These are phyloP conservation scores for Semicossyphus pulcher DNA, from an alignment of 2,113 vertebrate genomes.

Conservation along the genomic window DNA sequence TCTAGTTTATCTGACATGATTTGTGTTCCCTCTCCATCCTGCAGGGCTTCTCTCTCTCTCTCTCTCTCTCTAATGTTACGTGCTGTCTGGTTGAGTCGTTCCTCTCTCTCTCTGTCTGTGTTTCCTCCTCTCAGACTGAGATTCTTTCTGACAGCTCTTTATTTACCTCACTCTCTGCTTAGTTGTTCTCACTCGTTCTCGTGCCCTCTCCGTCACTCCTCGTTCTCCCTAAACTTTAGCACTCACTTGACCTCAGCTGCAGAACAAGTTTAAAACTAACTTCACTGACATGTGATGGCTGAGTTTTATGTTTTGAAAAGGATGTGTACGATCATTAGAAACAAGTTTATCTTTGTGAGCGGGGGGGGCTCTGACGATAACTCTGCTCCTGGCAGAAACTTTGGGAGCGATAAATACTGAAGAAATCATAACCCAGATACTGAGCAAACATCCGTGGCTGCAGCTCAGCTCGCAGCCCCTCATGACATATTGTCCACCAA, in stretches of 20 bases:
- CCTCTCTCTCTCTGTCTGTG: neutral
- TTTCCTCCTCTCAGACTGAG: conserved; percentile 8
- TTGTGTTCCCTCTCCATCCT: neutral
- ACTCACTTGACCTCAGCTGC: conserved; percentile 8
- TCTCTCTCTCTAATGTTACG: neutral
- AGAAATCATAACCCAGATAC: too few relatives aligned
- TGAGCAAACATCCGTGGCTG: too few relatives aligned
- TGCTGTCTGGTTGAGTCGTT: neutral
- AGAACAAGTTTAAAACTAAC: conserved; percentile 8
- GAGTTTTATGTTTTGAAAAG: neutral
- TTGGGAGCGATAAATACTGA: too few relatives aligned
- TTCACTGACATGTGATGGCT: neutral
- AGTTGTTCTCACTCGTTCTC: conserved; percentile 1
- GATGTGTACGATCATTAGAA: too few relatives aligned
- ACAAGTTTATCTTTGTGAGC: too few relatives aligned
- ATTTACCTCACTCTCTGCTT: conserved; percentile 35
- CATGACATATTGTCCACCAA: too few relatives aligned
- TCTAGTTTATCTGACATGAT: conserved; percentile 3
- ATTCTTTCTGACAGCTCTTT: conserved; percentile 34
- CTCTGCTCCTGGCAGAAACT: too few relatives aligned
- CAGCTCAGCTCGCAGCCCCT: too few relatives aligned
- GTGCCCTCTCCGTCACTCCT: neutral
- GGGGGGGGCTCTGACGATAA: too few relatives aligned
- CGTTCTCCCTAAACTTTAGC: neutral
- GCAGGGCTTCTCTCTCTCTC: neutral